Evolutionary conservation across 2,113 vertebrate species (phyloP).

Genomic region (Helogale parvula): DNA sequence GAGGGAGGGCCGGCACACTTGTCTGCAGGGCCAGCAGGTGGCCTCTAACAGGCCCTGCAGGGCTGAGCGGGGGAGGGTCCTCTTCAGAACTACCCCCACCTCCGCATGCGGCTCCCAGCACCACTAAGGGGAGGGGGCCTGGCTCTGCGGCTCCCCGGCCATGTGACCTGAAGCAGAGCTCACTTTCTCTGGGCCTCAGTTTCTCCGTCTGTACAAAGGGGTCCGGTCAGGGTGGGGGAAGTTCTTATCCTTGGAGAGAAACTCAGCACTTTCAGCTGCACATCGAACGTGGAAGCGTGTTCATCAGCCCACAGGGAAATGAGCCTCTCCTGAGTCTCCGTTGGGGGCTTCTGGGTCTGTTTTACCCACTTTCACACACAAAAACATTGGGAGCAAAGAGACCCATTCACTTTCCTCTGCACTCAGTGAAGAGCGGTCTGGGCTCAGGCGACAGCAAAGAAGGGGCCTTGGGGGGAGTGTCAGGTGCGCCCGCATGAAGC

Average conservation of each 20-base stretch:
- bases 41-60: accelerated
- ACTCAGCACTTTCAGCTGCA: neutral
- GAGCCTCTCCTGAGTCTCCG: neutral
- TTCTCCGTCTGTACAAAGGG: neutral
- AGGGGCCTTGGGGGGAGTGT: accelerated
- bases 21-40: neutral
- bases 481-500: accelerated
- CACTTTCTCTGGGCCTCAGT: neutral
- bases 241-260: neutral
- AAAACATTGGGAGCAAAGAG: neutral
- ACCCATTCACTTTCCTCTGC: neutral
- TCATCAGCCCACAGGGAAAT: neutral
- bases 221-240: accelerated
- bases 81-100: neutral
- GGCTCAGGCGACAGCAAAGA: neutral
- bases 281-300: accelerated
- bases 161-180: accelerated
- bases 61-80: neutral
- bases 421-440: accelerated
- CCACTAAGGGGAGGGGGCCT: neutral
- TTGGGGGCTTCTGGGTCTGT: neutral
- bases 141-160: neutral
- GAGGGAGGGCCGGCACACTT: neutral
- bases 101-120: neutral
- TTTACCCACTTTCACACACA: neutral